Evolutionary conservation across 1,140 invertebrate species (phyloP).

Genomic region (Aethina tumida): DNA sequence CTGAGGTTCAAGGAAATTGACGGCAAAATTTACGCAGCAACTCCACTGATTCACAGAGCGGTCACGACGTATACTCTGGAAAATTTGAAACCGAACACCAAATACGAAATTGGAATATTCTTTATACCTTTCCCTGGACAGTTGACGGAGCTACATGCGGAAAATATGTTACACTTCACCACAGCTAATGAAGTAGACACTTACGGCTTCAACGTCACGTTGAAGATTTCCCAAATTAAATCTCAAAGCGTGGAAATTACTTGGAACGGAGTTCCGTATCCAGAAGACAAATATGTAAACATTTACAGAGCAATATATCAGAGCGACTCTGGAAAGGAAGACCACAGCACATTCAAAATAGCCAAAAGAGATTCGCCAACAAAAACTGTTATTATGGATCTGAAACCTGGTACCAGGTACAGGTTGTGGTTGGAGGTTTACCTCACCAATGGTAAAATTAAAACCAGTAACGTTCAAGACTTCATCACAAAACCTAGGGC

Average conservation of each 20-base stretch:
- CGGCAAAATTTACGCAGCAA: conserved; percentile 61
- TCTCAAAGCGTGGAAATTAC: conserved; percentile 63
- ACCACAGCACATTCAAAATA: conserved; percentile 73
- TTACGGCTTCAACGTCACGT: conserved; percentile 68
- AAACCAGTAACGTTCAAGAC: conserved; percentile 79
- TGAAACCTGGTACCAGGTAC: conserved; percentile 74
- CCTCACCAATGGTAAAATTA: conserved; percentile 77
- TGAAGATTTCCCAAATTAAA: conserved; percentile 65
- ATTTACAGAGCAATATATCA: conserved; percentile 80
- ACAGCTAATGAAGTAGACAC: conserved; percentile 41
- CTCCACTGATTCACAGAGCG: conserved; percentile 65
- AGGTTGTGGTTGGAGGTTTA: conserved; percentile 79
- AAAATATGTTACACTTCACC: conserved; percentile 53
- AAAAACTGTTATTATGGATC: conserved; percentile 53
- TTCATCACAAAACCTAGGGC: conserved; percentile 70
- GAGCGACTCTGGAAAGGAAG: conserved; percentile 60
- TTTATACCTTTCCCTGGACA: conserved; percentile 68
- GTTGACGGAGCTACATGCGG: conserved; percentile 58
- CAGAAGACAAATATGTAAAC: conserved; percentile 83
- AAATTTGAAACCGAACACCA: conserved; percentile 58
- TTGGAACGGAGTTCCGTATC: conserved; percentile 75
- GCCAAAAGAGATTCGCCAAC: conserved; percentile 68
- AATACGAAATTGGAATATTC: conserved; percentile 66
- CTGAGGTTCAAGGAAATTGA: conserved; percentile 60
- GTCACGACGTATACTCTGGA: conserved; percentile 62